Conservation (phyloP, 2,113 vertebrate species). For the Eclectus roratus region DNA sequence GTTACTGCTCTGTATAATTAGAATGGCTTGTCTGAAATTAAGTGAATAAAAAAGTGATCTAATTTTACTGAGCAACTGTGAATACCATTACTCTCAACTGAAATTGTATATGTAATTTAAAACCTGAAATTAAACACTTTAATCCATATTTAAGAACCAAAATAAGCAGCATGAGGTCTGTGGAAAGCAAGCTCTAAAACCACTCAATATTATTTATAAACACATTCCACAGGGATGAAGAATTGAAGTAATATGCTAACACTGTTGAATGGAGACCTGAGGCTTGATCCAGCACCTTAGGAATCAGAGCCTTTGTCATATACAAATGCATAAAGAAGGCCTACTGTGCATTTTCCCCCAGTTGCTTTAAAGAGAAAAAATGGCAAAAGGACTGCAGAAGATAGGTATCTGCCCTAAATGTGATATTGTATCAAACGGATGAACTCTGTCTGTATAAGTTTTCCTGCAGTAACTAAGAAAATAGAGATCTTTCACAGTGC, state of each 20-base stretch:
- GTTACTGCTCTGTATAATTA: neutral
- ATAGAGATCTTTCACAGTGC: rapidly evolving
- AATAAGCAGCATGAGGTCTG: slow-evolving; percentile 2
- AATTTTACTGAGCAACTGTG: neutral
- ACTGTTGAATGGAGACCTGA: neutral
- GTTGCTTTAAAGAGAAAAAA: neutral
- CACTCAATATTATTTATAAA: neutral
- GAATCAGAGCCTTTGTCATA: neutral
- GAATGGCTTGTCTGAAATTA: neutral
- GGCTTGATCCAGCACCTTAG: neutral
- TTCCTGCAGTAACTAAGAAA: neutral
- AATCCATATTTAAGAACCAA: neutral
- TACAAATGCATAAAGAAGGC: neutral
- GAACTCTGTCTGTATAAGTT: neutral
- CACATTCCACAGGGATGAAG: neutral
- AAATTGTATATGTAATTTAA: neutral
- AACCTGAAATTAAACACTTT: neutral
- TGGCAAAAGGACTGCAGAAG: neutral
- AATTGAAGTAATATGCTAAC: neutral
- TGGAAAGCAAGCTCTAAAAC: neutral
- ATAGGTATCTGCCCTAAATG: neutral
- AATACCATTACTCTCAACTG: neutral
- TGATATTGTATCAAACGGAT: neutral
- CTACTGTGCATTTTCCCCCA: neutral
- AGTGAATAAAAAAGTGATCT: neutral